Percentiles rank a stretch among this genome's conserved stretches.
Conservation (phyloP, 2,113 vertebrate species). For the Ceratotherium simum region DNA sequence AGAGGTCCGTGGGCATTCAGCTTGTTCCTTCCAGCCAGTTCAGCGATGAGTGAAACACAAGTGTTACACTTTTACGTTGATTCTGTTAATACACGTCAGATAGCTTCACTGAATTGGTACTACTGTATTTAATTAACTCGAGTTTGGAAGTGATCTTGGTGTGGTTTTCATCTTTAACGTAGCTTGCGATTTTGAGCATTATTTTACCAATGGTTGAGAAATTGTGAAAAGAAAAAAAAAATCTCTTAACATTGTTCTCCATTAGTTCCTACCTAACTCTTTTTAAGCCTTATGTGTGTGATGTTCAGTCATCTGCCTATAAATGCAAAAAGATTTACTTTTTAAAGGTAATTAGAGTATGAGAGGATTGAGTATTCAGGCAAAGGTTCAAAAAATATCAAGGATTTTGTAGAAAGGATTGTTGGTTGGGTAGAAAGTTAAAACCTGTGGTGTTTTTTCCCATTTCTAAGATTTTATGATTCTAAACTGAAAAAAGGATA, state of each 20-base stretch:
- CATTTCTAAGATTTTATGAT: slow-evolving; percentile 16
- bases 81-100: background rate
- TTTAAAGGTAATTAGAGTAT: background rate
- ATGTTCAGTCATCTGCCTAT: background rate
- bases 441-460: background rate
- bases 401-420: slow-evolving; percentile 4
- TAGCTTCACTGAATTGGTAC: background rate
- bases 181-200: background rate
- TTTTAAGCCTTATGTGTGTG: background rate
- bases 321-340: slow-evolving; percentile 26
- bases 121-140: background rate
- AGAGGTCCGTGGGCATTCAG: background rate
- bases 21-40: background rate
- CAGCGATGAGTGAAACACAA: background rate
- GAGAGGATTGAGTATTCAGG: slow-evolving; percentile 23
- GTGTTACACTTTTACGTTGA: background rate
- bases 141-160: slow-evolving; percentile 28
- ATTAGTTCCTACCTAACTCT: background rate
- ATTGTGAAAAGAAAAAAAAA: background rate
- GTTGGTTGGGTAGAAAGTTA: background rate
- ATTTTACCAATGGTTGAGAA: slow-evolving; percentile 44
- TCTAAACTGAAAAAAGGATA: background rate
- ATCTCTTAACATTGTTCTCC: background rate
- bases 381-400: background rate
- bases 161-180: background rate